A percentile compares a stretch with the other conserved stretches of the same genome.
Evolutionary conservation across 2,888 invertebrate genomes (phyloP).

Genomic region (Epistrophe eligans): DNA sequence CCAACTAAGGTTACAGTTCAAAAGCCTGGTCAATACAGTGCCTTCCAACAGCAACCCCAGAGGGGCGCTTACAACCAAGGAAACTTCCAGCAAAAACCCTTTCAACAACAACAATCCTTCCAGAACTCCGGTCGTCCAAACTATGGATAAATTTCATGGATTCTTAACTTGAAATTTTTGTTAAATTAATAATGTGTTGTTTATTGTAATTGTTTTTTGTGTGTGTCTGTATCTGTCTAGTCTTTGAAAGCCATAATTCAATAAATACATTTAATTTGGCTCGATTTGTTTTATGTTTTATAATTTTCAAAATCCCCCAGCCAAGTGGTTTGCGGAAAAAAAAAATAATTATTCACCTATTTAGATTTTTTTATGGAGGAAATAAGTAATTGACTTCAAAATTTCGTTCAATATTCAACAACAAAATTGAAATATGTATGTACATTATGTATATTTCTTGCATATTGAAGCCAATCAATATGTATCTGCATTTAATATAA

Average conservation of each 20-base stretch:
- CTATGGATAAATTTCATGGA: constrained; percentile 36
- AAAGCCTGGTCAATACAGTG: constrained; percentile 18
- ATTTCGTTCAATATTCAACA: no score
- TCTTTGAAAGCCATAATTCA: constrained; percentile 63
- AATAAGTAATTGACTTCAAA: no score
- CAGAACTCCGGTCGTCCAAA: constrained; percentile 48
- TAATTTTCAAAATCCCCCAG: no score
- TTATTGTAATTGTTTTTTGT: constrained; percentile 43
- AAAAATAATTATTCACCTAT: no score
- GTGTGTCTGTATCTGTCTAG: constrained; percentile 50
- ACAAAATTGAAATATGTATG: no score
- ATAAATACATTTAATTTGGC: constrained; percentile 64
- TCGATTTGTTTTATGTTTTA: constrained; percentile 8
- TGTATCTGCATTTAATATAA: no score
- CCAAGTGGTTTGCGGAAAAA: no score
- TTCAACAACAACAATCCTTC: not conserved
- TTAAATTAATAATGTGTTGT: constrained; percentile 49
- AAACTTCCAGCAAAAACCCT: constrained; percentile 19
- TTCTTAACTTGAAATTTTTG: constrained; percentile 6
- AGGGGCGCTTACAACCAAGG: constrained; percentile 18
- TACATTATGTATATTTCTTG: no score
- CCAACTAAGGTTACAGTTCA: constrained; percentile 12
- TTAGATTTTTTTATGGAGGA: no score
- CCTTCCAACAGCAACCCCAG: constrained; percentile 47
- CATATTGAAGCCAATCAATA: no score